Evolutionary conservation across 2,888 invertebrate species (phyloP).

Genomic region (Steromphala cineraria): DNA sequence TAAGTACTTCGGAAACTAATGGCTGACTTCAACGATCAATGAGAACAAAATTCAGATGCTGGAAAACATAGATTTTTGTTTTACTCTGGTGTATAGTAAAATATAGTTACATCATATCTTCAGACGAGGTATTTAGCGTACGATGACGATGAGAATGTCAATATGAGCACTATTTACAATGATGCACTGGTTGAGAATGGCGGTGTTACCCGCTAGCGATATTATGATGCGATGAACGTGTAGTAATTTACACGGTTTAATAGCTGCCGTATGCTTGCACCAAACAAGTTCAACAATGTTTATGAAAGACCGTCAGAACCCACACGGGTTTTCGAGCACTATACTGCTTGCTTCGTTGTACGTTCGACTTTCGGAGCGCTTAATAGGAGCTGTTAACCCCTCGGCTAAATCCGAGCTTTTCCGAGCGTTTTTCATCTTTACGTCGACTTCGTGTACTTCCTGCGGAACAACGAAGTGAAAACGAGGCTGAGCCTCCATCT

Average conservation of each 20-base stretch:
- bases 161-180: background rate
- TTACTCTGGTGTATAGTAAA: constrained; percentile 25
- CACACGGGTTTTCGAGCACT: background rate
- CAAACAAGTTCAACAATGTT: background rate
- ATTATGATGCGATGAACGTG: background rate
- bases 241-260: background rate
- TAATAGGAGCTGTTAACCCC: background rate
- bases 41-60: background rate
- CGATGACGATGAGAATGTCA: background rate
- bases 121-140: constrained; percentile 20
- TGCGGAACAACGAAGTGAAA: background rate
- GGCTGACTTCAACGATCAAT: background rate
- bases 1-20: too few relatives aligned
- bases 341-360: background rate
- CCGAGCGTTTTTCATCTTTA: background rate
- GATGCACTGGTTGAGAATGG: background rate
- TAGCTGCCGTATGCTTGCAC: constrained; percentile 5
- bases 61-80: constrained; percentile 20
- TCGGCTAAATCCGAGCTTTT: background rate
- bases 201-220: background rate
- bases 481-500: background rate
- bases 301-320: background rate
- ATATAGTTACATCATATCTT: constrained; percentile 24
- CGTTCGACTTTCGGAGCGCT: background rate
- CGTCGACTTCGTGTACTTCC: background rate